Evolutionary conservation across 2,113 vertebrate species (phyloP), one percentile per base, ranked within the genome.

Genomic region (human): DNA sequence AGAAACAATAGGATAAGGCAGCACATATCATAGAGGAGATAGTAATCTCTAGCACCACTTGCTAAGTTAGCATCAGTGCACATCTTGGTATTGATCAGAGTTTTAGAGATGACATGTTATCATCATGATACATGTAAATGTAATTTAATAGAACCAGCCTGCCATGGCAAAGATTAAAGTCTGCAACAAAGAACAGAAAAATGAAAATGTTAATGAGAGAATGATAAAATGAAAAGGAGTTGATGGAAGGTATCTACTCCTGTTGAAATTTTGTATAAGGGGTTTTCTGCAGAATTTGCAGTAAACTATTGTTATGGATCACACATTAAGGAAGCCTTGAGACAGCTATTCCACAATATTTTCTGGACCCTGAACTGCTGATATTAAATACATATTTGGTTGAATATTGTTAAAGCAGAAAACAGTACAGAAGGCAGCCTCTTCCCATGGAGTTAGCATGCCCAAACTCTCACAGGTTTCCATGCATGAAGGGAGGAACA

Each of bases 101-200:
- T 99, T 99, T 99, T 96, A 99, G 99, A 97, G 99, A 99, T 98
- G 99, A 99, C 98, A 99, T 99, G 99, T 99, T 99, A 97, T 99
- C 99, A 70, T 98, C 99, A 99, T 99, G 40, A 45, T 99, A 99
- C 55, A 99, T 99, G 97, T 98, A 99, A 98, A 99, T 99, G 99
- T 99, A 99, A 98, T 99, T 99, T 98, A 99, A 99, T 99, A 99
- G 99, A 99, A 99, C 99, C 98, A 99, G 99, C 97, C 99, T 99
- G 94, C 99, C 99, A n/a, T 99, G 99, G 99, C 99, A 99, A 98
- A 99, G 99, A 96, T 94, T 99, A 97, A 99, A 99, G 99, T 99
- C 99, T 98, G 99, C 99, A 98, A 99, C 99, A 98, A 99, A 99
- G 98, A 99, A 99, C 99, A 99, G 97, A 99, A 99, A 68, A n/a